A percentile compares a stretch with the other conserved stretches of the same genome.
Evolutionary conservation across 2,113 vertebrate genomes (phyloP).

Genomic region (Siniperca knerii): DNA sequence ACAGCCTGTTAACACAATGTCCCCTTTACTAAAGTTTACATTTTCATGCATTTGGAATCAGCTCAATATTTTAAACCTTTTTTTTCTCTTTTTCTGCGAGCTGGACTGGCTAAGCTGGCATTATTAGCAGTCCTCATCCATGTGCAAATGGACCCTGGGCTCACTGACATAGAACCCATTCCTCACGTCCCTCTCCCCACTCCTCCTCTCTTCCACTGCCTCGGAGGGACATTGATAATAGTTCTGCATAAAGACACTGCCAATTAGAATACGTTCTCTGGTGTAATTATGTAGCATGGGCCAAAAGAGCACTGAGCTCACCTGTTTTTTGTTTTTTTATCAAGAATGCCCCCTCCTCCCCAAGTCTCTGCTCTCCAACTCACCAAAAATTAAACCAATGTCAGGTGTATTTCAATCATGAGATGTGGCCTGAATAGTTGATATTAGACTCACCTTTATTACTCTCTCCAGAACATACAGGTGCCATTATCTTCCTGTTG

Average conservation of each 20-base stretch:
- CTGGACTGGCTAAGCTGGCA: slow-evolving; percentile 51
- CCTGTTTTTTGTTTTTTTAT: slow-evolving; percentile 52
- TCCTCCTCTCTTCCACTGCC: slow-evolving; percentile 66
- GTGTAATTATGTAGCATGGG: slow-evolving; percentile 78
- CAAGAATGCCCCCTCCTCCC: slow-evolving; percentile 32
- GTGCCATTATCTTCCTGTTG: slow-evolving; percentile 19
- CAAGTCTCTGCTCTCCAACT: not conserved
- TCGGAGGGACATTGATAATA: slow-evolving; percentile 83
- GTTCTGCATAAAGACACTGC: slow-evolving; percentile 81
- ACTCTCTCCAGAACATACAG: slow-evolving; percentile 4
- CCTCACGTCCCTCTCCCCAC: slow-evolving; percentile 46
- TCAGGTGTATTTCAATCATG: slow-evolving; percentile 33
- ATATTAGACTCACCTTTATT: slow-evolving; percentile 35
- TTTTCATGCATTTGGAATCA: slow-evolving; percentile 62
- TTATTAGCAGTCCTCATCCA: slow-evolving; percentile 78
- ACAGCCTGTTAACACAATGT: slow-evolving; percentile 24
- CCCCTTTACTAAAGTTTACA: slow-evolving; percentile 49
- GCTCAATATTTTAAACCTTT: slow-evolving; percentile 55
- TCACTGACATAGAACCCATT: slow-evolving; percentile 73
- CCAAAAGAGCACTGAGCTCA: slow-evolving; percentile 70
- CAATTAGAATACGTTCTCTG: slow-evolving; percentile 81
- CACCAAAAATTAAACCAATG: slow-evolving; percentile 24
- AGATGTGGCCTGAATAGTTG: slow-evolving; percentile 17
- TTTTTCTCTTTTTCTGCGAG: slow-evolving; percentile 36
- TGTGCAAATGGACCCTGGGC: slow-evolving; percentile 80